Conservation (phyloP, 2,888 invertebrate species). For the Cephus sareptanus region DNA sequence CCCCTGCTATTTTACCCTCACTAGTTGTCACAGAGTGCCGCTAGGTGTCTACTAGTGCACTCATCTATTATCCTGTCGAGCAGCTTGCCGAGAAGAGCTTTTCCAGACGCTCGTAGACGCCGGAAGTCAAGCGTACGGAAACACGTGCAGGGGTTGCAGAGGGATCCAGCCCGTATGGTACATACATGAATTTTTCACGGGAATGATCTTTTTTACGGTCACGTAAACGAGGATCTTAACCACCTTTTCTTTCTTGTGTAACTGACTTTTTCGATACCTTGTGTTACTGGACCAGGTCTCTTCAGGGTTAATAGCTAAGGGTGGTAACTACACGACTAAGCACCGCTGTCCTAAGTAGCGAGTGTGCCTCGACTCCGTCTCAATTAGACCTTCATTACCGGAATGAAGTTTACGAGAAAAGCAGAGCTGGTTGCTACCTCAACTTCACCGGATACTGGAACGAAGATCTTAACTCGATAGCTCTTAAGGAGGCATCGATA, state of each 20-base stretch:
- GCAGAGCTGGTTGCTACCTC: not conserved
- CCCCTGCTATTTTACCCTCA: not conserved
- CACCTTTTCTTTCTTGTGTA: not conserved
- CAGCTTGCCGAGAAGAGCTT: not conserved
- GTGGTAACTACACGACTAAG: not conserved
- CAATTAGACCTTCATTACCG: constrained; percentile 12
- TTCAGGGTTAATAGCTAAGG: not conserved
- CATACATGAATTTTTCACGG: not conserved
- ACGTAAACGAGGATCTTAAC: not conserved
- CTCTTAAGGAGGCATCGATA: not conserved
- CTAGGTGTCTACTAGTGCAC: not conserved
- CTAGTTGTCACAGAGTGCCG: not conserved
- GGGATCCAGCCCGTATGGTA: not conserved
- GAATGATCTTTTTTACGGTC: not conserved
- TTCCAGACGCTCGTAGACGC: not conserved
- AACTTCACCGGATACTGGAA: not conserved
- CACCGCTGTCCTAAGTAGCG: not conserved
- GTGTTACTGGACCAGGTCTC: not conserved
- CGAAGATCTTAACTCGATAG: not conserved
- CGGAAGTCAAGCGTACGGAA: not conserved
- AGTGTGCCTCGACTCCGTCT: constrained; percentile 11
- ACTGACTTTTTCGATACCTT: not conserved
- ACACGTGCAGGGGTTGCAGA: not conserved
- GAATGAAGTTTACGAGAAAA: constrained; percentile 1
- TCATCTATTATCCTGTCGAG: not conserved